phyloP scores from a whole-genome alignment of 2,888 invertebrate species.

The Acholoe squamosa region DNA sequence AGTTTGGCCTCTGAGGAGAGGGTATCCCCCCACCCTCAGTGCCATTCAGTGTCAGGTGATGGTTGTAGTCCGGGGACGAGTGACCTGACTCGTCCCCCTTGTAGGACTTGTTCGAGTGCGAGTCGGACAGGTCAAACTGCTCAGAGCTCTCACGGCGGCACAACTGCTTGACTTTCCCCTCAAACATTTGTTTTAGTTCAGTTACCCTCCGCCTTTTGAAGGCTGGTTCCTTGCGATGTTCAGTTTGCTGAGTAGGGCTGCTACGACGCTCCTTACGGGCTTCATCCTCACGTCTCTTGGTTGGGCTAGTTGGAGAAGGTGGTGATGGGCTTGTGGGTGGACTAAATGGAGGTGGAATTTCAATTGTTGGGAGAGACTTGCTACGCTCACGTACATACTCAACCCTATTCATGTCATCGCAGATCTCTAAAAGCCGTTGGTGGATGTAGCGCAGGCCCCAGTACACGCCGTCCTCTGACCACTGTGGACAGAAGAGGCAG shows the following conservation, averaged over 20 bases:
- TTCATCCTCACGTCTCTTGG: constrained; percentile 32
- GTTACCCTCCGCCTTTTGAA: constrained; percentile 91
- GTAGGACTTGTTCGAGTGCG: constrained; percentile 53
- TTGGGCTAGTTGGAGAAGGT: constrained; percentile 51
- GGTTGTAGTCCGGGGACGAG: constrained; percentile 53
- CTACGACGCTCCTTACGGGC: neutral
- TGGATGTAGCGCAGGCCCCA: constrained; percentile 91
- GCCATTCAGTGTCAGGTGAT: constrained; percentile 24
- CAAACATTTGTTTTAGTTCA: constrained; percentile 94
- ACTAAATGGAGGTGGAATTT: constrained; percentile 70
- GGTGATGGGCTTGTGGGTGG: constrained; percentile 48
- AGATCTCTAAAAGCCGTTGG: constrained; percentile 88
- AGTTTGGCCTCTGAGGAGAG: constrained; percentile 69
- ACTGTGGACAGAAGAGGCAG: constrained; percentile 97
- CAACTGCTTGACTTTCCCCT: constrained; percentile 88
- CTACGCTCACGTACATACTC: constrained; percentile 92
- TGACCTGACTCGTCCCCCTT: constrained; percentile 60
- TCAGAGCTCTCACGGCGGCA: constrained; percentile 80
- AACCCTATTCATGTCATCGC: constrained; percentile 91
- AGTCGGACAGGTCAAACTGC: constrained; percentile 88
- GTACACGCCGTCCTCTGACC: constrained; percentile 98
- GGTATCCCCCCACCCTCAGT: neutral
- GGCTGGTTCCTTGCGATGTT: constrained; percentile 76
- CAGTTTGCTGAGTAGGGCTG: neutral
- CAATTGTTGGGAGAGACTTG: constrained; percentile 90